A percentile compares a stretch with the other conserved stretches of the same genome.
These are phyloP conservation scores for Eurois occulta DNA, from an alignment of 2,888 invertebrate genomes.

Conservation along the genomic window DNA sequence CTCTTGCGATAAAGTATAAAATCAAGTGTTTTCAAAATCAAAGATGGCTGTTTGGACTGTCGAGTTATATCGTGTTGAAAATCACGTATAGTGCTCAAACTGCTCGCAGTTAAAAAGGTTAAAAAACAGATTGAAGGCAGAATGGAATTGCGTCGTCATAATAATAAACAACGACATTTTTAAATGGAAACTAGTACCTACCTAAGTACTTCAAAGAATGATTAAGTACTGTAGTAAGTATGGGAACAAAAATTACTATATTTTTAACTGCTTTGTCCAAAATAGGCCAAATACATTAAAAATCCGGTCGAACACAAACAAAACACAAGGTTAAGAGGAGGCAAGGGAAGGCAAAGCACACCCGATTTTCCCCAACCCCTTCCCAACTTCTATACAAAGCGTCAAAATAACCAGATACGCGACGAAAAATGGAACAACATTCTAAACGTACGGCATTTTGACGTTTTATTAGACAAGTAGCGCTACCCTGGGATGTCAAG, in stretches of 20 bases:
- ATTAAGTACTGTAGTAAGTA: neutral
- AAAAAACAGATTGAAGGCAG: conserved; percentile 53
- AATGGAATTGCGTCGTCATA: conserved; percentile 19
- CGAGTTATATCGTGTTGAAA: conserved; percentile 62
- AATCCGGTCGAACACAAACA: conserved; percentile 19
- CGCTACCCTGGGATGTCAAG: conserved; percentile 29
- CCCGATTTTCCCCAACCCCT: conserved; percentile 7
- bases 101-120: conserved; percentile 46
- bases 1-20: fast-evolving
- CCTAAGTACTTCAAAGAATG: neutral
- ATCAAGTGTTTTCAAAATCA: conserved; percentile 21
- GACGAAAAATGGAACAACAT: conserved; percentile 19
- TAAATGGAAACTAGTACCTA: neutral
- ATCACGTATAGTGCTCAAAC: conserved; percentile 67
- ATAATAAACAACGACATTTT: conserved; percentile 11
- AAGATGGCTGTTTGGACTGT: conserved; percentile 43
- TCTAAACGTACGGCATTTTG: neutral
- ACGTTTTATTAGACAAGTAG: conserved; percentile 9
- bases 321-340: conserved; percentile 29
- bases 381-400: neutral
- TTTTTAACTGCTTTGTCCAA: neutral
- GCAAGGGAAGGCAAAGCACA: neutral
- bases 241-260: neutral
- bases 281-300: conserved; percentile 2
- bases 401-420: neutral